Conservation (phyloP, 2,888 invertebrate genomes). For the Melanostoma mellinum region DNA sequence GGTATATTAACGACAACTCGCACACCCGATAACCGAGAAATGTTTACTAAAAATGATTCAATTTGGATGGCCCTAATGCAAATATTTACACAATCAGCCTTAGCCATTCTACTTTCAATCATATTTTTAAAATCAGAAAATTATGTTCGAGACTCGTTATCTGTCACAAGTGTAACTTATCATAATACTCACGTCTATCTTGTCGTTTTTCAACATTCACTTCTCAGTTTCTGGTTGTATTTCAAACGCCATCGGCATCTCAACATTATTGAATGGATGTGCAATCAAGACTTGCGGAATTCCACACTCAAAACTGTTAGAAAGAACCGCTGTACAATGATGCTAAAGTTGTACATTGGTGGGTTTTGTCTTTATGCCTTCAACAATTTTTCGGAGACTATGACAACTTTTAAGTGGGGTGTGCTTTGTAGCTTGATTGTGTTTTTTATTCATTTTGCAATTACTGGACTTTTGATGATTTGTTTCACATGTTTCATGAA, state of each 20-base stretch:
- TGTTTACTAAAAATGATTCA: neutral
- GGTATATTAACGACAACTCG: neutral
- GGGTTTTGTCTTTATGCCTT: neutral
- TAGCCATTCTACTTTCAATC: neutral
- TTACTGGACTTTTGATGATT: conserved; percentile 26
- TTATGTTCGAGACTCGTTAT: neutral
- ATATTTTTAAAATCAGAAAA: neutral
- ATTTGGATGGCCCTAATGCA: neutral
- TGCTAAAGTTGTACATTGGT: neutral
- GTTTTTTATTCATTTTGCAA: conserved; percentile 12
- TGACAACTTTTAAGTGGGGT: neutral
- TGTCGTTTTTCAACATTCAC: conserved; percentile 3
- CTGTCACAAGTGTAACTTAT: neutral
- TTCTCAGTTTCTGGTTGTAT: conserved; percentile 27
- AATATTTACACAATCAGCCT: neutral
- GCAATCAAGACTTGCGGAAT: neutral
- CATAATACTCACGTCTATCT: neutral
- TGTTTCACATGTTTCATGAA: conserved; percentile 9
- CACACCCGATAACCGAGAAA: neutral
- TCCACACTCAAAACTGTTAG: neutral
- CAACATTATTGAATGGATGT: conserved; percentile 11
- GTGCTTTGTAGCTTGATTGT: neutral
- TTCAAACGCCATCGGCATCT: conserved; percentile 12
- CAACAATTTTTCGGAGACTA: neutral
- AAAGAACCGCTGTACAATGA: neutral